A percentile compares a stretch with the other conserved stretches of the same genome.
These are phyloP conservation scores for Brienomyrus longianalis DNA, from an alignment of 2,113 vertebrate genomes.

Conservation along the genomic window DNA sequence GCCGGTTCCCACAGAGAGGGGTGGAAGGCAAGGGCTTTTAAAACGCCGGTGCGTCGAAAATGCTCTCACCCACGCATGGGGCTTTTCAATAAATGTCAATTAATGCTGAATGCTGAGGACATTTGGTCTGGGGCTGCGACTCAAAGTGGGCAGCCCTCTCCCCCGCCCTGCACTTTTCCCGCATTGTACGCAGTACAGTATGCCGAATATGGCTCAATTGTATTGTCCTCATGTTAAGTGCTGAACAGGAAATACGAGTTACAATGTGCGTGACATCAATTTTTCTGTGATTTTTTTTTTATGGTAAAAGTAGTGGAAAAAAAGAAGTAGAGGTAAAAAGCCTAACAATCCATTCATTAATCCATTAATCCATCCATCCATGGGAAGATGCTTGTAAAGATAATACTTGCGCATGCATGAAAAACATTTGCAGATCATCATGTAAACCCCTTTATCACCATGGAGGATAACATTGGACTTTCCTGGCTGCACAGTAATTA, in stretches of 20 bases:
- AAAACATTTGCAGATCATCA: not conserved
- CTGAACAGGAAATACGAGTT: not conserved
- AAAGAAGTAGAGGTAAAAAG: not conserved
- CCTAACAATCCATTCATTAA: not conserved
- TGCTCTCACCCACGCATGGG: slow-evolving; percentile 5
- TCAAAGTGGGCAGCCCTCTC: not conserved
- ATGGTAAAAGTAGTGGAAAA: not conserved
- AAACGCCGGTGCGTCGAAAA: not conserved
- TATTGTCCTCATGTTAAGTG: not conserved
- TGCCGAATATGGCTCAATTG: not conserved
- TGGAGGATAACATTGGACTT: too few species aligned
- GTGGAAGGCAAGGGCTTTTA: not conserved
- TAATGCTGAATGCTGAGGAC: not conserved
- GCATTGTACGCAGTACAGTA: not conserved
- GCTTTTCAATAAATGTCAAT: slow-evolving; percentile 18
- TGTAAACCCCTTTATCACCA: not conserved
- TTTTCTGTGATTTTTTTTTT: not conserved
- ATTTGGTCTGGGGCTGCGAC: not conserved
- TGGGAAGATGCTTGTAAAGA: not conserved
- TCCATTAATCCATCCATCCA: not conserved
- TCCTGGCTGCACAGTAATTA: not conserved
- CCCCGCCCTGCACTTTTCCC: not conserved
- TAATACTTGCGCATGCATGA: not conserved
- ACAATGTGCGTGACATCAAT: not conserved
- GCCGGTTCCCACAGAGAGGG: slow-evolving; percentile 5